Evolutionary conservation across 2,888 invertebrate species (phyloP).

Genomic region (Meliscaeva auricollis): DNA sequence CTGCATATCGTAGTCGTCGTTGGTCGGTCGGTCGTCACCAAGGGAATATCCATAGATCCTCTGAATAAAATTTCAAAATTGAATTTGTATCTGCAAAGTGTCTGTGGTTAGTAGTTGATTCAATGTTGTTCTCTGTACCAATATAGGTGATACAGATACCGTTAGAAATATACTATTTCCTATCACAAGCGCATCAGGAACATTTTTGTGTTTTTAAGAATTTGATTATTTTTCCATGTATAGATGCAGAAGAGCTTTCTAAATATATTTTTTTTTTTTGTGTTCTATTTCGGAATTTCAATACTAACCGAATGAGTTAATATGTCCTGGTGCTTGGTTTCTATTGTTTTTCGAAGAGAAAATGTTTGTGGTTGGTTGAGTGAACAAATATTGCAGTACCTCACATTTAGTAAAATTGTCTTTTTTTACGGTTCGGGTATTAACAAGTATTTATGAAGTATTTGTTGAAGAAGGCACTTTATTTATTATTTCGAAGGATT

Average conservation of each 20-base stretch:
- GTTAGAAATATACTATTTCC: neutral
- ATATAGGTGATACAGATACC: slow-evolving; percentile 13
- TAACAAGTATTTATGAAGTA: neutral
- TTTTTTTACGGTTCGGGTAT: neutral
- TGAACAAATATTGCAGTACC: slow-evolving; percentile 1
- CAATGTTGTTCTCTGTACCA: slow-evolving; percentile 18
- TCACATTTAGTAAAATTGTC: neutral
- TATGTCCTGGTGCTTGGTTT: neutral
- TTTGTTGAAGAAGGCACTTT: neutral
- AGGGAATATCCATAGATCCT: slow-evolving; percentile 11
- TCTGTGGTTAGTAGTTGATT: slow-evolving; percentile 40
- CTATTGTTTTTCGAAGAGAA: neutral
- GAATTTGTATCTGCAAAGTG: slow-evolving; percentile 66
- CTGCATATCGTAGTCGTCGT: neutral
- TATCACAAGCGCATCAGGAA: neutral
- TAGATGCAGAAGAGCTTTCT: neutral
- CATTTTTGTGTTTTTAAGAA: slow-evolving; percentile 15
- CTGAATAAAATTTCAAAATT: slow-evolving; percentile 67
- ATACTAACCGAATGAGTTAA: neutral
- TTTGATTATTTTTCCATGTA: slow-evolving; percentile 26
- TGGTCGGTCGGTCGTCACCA: too few relatives aligned
- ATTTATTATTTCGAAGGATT: too few relatives aligned
- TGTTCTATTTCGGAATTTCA: neutral
- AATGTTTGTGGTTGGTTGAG: neutral
- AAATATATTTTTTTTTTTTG: neutral